Conservation (phyloP, 1,140 invertebrate species). For the Dufourea novaeangliae region DNA sequence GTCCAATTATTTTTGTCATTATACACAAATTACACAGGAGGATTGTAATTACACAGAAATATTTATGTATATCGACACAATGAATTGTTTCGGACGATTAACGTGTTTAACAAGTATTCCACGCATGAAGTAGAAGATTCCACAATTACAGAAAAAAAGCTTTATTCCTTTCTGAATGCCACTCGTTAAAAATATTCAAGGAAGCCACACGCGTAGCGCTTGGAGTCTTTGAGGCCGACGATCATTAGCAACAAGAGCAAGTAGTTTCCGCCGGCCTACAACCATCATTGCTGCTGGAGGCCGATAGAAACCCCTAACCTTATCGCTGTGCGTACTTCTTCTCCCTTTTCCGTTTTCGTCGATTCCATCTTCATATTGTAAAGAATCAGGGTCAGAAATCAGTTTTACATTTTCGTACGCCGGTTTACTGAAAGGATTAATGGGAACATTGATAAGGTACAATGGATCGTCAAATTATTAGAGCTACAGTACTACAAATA, state of each 20-base stretch:
- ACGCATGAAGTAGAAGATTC: no score
- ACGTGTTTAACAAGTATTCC: not conserved
- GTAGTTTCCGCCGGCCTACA: slow-evolving; percentile 97
- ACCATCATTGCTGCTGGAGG: slow-evolving; percentile 90
- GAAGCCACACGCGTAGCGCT: not conserved
- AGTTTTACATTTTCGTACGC: not conserved
- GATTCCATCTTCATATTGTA: slow-evolving; percentile 18
- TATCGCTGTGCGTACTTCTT: slow-evolving; percentile 55
- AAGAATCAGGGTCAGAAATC: slow-evolving; percentile 26
- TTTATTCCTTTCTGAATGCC: not conserved
- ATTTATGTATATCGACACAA: no score
- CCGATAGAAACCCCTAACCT: slow-evolving; percentile 94
- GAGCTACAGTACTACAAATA: no score
- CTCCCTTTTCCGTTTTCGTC: slow-evolving; percentile 6
- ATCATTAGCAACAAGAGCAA: slow-evolving; percentile 84
- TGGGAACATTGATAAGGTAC: no score
- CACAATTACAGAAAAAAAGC: not conserved
- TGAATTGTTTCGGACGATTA: no score
- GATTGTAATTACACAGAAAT: no score
- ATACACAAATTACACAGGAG: no score
- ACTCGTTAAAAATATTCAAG: slow-evolving; percentile 11
- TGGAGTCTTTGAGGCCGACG: slow-evolving; percentile 52
- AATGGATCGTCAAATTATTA: no score
- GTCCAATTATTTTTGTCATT: no score
- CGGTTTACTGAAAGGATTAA: no score